Evolutionary conservation across 2,888 invertebrate species (phyloP).

Genomic region (Danaus chrysippus): DNA sequence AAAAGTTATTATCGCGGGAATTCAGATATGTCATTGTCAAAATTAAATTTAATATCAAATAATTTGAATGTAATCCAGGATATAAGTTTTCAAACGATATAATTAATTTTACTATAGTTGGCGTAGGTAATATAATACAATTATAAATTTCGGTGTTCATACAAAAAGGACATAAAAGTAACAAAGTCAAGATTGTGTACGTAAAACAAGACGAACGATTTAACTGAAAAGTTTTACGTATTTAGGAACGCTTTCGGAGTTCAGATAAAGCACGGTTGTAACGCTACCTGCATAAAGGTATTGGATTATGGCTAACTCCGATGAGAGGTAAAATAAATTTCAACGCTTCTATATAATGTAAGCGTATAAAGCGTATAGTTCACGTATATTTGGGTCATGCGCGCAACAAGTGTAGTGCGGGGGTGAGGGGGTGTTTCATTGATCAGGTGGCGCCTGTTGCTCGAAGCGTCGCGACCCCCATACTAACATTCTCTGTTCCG

Average conservation of each 20-base stretch:
- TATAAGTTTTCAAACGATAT: too few species aligned
- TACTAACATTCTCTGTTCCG: conserved; percentile 10
- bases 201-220: too few species aligned
- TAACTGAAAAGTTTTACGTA: conserved; percentile 10
- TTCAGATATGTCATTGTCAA: too few species aligned
- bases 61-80: too few species aligned
- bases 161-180: too few species aligned
- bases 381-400: conserved; percentile 36
- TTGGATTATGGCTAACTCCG: conserved; percentile 11
- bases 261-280: conserved; percentile 22
- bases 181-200: too few species aligned
- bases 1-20: too few species aligned
- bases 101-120: too few species aligned
- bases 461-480: conserved; percentile 42
- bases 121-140: too few species aligned
- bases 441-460: conserved; percentile 73
- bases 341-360: conserved; percentile 15
- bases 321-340: conserved; percentile 9
- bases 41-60: too few species aligned
- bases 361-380: conserved; percentile 2
- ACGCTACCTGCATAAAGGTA: conserved; percentile 23
- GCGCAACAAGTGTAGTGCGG: conserved; percentile 76
- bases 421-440: conserved; percentile 55
- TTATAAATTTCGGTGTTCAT: too few species aligned
- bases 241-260: conserved; percentile 16